Conservation (phyloP, 2,113 vertebrate genomes). For the Strix uralensis region DNA sequence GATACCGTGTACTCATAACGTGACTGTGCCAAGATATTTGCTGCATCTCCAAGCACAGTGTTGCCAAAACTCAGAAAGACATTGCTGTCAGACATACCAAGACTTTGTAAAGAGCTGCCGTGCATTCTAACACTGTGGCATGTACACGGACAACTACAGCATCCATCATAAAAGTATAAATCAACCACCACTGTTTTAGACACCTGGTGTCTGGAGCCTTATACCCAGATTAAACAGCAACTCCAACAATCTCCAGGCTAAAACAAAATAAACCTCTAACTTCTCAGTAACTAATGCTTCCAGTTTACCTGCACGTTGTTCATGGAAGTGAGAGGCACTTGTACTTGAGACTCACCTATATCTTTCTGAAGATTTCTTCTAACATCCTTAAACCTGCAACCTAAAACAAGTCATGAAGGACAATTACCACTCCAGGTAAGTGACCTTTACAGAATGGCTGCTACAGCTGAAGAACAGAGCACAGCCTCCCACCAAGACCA, state of each 20-base stretch:
- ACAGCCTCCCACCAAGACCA: background rate
- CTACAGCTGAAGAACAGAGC: background rate
- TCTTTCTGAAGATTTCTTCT: slow-evolving; percentile 87
- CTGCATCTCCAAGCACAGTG: background rate
- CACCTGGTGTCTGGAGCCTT: rapidly evolving
- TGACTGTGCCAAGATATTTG: background rate
- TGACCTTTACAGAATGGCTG: background rate
- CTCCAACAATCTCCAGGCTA: background rate
- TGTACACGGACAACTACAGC: background rate
- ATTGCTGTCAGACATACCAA: background rate
- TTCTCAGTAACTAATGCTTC: background rate
- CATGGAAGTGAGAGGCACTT: background rate
- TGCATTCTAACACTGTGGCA: background rate
- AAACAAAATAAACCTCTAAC: background rate
- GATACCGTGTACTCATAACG: rapidly evolving
- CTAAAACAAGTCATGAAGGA: slow-evolving; percentile 46
- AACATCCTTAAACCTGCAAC: slow-evolving; percentile 88
- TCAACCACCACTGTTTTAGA: background rate
- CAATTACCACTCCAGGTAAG: background rate
- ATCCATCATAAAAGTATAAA: rapidly evolving
- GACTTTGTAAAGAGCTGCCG: background rate
- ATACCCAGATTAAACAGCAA: background rate
- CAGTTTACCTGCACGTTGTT: background rate
- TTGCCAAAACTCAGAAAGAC: background rate
- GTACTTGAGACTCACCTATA: slow-evolving; percentile 72